A percentile compares a stretch with the other conserved stretches of the same genome.
These are phyloP conservation scores for Peromyscus leucopus DNA, from an alignment of 2,113 vertebrate genomes.

Conservation along the genomic window DNA sequence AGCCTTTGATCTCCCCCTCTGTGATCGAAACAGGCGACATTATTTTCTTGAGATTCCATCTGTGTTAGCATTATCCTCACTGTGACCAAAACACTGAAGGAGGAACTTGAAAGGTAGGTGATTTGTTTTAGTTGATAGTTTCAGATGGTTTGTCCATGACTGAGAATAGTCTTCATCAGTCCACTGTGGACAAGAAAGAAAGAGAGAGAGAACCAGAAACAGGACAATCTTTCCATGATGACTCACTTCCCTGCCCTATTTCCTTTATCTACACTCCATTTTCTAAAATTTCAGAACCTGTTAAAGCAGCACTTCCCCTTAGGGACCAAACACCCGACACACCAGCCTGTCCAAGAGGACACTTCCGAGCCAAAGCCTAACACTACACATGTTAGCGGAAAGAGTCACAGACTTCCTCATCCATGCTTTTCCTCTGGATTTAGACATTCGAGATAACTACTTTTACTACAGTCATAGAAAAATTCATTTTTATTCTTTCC, in stretches of 20 bases:
- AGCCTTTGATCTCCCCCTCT: neutral
- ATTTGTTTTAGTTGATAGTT: neutral
- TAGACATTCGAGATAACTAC: neutral
- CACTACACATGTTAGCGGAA: neutral
- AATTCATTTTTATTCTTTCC: neutral
- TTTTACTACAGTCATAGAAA: neutral
- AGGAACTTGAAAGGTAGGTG: neutral
- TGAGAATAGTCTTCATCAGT: neutral
- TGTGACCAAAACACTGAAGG: neutral
- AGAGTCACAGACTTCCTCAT: neutral
- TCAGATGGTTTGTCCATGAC: neutral
- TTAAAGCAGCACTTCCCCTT: neutral
- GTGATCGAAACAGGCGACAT: neutral
- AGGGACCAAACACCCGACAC: neutral
- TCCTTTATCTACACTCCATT: neutral
- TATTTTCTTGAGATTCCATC: neutral
- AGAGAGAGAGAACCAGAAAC: neutral
- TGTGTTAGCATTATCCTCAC: neutral
- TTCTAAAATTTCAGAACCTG: neutral
- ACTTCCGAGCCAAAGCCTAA: neutral
- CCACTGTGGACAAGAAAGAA: neutral
- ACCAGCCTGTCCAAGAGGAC: neutral
- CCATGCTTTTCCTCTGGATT: neutral
- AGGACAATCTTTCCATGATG: neutral
- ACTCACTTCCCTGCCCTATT: neutral